Base-by-base conservation (phyloP, 2,888 invertebrate genomes). In the Hypsopygia costalis region DNA sequence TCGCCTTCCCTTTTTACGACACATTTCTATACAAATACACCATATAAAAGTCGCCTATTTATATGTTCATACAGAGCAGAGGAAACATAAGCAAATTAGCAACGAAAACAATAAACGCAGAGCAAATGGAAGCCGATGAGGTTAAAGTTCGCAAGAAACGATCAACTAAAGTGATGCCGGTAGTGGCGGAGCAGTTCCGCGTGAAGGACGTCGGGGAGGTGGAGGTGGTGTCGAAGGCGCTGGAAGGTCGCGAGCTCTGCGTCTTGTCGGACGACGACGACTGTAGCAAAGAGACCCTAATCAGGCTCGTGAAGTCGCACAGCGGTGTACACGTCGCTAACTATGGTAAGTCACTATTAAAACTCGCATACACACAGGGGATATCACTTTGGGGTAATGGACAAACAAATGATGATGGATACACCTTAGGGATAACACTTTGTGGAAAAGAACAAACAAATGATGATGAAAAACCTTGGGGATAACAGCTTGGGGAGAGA, bases 201-300 rank as follows among this genome's bases (percentile, higher is more conserved):
- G 55, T 63, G 1, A 56, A 49, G 11, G 29, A 58, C 1, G 36
- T 25, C 1, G 55, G 50, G 0, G 55, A 58, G 0, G 78, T 72
- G 0, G 54, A 55, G 6, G 75, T 60, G 1, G 65, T 51, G 0
- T 87, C 86, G 0, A 54, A 62, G 1, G 81, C 86, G 1, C 51
- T 88, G 2, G 43, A 43, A 0, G 78, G 71, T 0, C 52, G 80
- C 12, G 77, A 81, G 47, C 46, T 88, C 0, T 78, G 67, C 46
- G 61, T 88, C 8, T 46, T 86, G 10, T 77, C 81, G 0, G 81
- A 73, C n/a, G 81, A 81, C 31, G 74, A 71, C 0, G 77, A 77
- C 27, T 79, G 75, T 38, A 62, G 42, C 1, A 73, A 64, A 36
- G 47, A 55, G 0, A 77, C 86, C 1, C 52, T 88, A 35, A 57